Percentiles rank a stretch among this genome's conserved stretches.
phyloP scores from a whole-genome alignment of 2,888 invertebrate genomes.

The Amorpha juglandis region DNA sequence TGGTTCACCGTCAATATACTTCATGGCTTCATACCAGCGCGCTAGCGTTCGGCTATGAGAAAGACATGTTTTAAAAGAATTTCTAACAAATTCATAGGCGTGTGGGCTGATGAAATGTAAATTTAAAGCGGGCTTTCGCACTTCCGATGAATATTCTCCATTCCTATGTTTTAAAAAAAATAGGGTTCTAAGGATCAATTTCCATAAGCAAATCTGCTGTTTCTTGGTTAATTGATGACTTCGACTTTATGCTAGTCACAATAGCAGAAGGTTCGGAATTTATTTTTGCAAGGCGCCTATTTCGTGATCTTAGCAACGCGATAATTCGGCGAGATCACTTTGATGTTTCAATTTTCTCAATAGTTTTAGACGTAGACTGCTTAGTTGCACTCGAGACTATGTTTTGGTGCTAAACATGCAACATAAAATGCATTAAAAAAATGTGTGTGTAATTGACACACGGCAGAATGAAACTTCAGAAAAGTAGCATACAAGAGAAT shows the following conservation, averaged over 20 bases:
- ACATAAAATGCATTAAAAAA: no score
- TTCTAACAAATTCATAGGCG: not conserved
- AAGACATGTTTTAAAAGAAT: not conserved
- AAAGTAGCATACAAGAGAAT: no score
- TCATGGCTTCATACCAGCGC: not conserved
- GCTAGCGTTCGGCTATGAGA: not conserved
- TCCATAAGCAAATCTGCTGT: not conserved
- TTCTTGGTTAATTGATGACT: not conserved
- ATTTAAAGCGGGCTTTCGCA: not conserved
- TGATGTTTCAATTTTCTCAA: not conserved
- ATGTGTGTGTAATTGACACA: no score
- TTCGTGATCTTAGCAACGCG: not conserved
- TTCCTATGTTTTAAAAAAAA: no score
- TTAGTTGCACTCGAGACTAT: not conserved
- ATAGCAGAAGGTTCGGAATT: not conserved
- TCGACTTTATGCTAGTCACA: not conserved
- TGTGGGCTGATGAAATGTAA: not conserved
- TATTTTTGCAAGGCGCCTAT: not conserved
- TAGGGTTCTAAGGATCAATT: not conserved
- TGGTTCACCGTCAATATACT: not conserved
- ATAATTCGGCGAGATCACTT: not conserved
- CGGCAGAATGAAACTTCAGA: no score
- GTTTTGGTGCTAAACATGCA: not conserved
- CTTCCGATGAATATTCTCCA: not conserved
- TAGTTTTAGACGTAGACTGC: not conserved